These are phyloP conservation scores for Caranx melampygus DNA, from an alignment of 2,113 vertebrate species.

Conservation along the genomic window DNA sequence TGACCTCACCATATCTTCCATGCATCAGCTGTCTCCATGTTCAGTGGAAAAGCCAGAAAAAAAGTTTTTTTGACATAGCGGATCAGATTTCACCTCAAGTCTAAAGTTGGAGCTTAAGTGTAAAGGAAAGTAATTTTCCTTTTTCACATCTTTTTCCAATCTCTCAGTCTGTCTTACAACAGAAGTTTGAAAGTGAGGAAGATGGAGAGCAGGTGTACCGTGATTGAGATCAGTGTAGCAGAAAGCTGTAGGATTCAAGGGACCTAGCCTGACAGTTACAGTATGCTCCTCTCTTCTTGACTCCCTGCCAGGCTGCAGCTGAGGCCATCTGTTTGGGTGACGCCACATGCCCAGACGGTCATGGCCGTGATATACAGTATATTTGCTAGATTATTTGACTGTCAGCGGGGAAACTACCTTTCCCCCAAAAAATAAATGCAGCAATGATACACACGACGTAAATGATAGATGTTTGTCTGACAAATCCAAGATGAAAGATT, in stretches of 20 bases:
- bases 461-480: slow-evolving; percentile 19
- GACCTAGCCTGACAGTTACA: slow-evolving; percentile 74
- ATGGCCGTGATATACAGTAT: slow-evolving; percentile 39
- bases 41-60: slow-evolving; percentile 45
- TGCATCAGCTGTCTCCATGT: slow-evolving; percentile 55
- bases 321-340: slow-evolving; percentile 78
- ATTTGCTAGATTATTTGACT: slow-evolving; percentile 46
- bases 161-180: slow-evolving; percentile 59
- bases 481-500: not conserved
- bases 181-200: slow-evolving; percentile 61
- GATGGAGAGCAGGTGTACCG: slow-evolving; percentile 72
- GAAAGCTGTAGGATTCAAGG: slow-evolving; percentile 74
- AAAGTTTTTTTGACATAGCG: slow-evolving; percentile 42
- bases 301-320: slow-evolving; percentile 65
- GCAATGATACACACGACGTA: not conserved
- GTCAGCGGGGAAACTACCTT: slow-evolving; percentile 12
- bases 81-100: slow-evolving; percentile 53
- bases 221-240: slow-evolving; percentile 77
- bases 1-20: slow-evolving; percentile 79
- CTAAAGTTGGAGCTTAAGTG: slow-evolving; percentile 50
- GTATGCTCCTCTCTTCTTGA: slow-evolving; percentile 67
- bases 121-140: slow-evolving; percentile 65
- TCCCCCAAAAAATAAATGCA: not conserved
- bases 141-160: slow-evolving; percentile 62
- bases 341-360: slow-evolving; percentile 39